Evolutionary conservation across 2,113 vertebrate species (phyloP), one percentile per base, ranked within the genome.

Genomic region (Geococcyx californianus): DNA sequence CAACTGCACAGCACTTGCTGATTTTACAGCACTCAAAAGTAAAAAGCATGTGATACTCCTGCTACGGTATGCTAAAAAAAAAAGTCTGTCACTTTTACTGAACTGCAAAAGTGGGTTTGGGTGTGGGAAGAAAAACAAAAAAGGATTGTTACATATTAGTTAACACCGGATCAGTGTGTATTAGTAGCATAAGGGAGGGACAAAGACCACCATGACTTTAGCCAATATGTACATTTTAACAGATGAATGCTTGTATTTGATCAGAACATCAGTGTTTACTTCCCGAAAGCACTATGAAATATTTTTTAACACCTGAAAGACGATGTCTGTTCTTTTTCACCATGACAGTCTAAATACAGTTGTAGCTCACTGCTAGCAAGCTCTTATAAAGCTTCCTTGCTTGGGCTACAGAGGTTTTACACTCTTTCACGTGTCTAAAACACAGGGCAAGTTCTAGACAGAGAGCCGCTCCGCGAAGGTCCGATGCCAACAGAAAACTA

Each of bases 401-500:
- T 24, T 49, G 47, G 47, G 23, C 47, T 33, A 44, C 10, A 0
- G 2, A 42, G 8, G 11, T 45, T 24, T 34, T 23, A 45, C 24
- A 40, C 34, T 49, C 73, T 45, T 63, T 20, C 51, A 44, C 23
- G 3, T 2, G 4, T 10, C 23, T 49, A 17, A 64, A 64, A 55
- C 1, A 0, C 1, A 3, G 24, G 42, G 36, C 33, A 16, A 42
- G 54, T 14, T 63, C 52, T 10, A 17, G 9, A 8, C 36, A 58
- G 31, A 25, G 25, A 19, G 7, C 23, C 33, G 16, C 23, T 14
- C 17, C 1, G 7, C 42, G 16, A 31, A 55, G 31, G 19, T 38
- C 8, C 0, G 0, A 40, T 19, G 13, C 6, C 66, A 64, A 8
- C 10, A 38, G 13, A 25, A 26, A 10, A 10, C 0, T 2, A 19